Percentiles rank a stretch among this genome's conserved stretches.
Conservation (phyloP, 1,140 invertebrate species). For the Onthophagus taurus region DNA sequence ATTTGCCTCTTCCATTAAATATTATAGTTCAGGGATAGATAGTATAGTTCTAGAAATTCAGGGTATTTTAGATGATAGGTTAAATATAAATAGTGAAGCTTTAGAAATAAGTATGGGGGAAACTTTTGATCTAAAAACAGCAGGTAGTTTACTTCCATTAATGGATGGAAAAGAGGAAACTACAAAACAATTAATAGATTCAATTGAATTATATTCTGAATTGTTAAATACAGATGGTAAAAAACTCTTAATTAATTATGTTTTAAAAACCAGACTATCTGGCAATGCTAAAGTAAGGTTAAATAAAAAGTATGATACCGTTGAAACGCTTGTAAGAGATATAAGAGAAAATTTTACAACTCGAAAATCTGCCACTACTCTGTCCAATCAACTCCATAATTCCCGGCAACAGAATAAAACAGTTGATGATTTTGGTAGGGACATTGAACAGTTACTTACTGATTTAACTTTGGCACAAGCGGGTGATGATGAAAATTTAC, state of each 20-base stretch:
- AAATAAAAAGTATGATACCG: conserved; percentile 11
- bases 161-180: conserved; percentile 19
- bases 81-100: background rate
- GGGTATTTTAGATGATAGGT: conserved; percentile 3
- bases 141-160: conserved; percentile 23
- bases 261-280: conserved; percentile 15
- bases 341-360: conserved; percentile 16
- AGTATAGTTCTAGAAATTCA: no score
- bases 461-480: conserved; percentile 15
- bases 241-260: conserved; percentile 12
- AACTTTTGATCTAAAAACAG: conserved; percentile 22
- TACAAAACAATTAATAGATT: conserved; percentile 23
- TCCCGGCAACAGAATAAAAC: conserved; percentile 15
- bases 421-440: conserved; percentile 15
- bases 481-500: conserved; percentile 7
- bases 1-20: no score
- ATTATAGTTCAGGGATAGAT: no score
- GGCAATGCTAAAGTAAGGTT: conserved; percentile 15
- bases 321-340: conserved; percentile 12
- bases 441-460: conserved; percentile 16
- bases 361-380: conserved; percentile 14
- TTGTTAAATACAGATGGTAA: conserved; percentile 20
- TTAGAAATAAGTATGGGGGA: conserved; percentile 12
- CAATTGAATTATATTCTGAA: conserved; percentile 23
- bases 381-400: conserved; percentile 13